Percentiles rank a stretch among this genome's conserved stretches.
phyloP scores from a whole-genome alignment of 2,113 vertebrate genomes.

The Nanorana parkeri region DNA sequence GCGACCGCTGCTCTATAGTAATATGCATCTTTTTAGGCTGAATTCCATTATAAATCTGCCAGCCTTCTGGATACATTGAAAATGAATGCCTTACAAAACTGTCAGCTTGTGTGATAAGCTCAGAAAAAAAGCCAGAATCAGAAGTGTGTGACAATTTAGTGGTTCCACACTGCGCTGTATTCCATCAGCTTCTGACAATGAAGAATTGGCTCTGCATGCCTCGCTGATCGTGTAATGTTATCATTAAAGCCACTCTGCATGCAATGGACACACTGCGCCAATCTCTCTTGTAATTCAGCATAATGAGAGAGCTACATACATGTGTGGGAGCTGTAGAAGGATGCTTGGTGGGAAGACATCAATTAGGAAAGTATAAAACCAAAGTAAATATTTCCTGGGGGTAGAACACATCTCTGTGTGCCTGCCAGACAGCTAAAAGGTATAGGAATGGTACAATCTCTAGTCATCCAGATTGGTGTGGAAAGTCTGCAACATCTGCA shows the following conservation, averaged over 20 bases:
- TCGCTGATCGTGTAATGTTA: constrained; percentile 16
- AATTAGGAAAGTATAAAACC: too few relatives aligned
- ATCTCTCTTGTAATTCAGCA: too few relatives aligned
- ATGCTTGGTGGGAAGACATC: too few relatives aligned
- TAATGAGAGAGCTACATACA: too few relatives aligned
- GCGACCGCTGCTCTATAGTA: too few relatives aligned
- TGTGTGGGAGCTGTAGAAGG: too few relatives aligned
- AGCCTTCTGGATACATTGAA: constrained; percentile 2
- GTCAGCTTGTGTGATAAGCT: constrained; percentile 11
- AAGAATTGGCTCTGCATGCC: constrained; percentile 27
- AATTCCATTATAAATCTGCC: constrained; percentile 29
- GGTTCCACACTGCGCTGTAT: background rate
- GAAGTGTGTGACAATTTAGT: constrained; percentile 33
- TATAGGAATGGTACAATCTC: too few relatives aligned
- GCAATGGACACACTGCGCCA: background rate
- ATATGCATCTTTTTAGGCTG: background rate
- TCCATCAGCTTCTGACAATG: constrained; percentile 27
- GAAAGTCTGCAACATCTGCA: too few relatives aligned
- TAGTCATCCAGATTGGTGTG: too few relatives aligned
- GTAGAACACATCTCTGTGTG: too few relatives aligned
- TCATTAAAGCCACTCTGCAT: background rate
- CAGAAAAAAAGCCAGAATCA: constrained; percentile 17
- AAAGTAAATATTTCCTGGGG: too few relatives aligned
- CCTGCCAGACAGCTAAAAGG: too few relatives aligned
- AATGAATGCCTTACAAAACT: background rate